Percentiles rank a stretch among this genome's conserved stretches.
phyloP scores from a whole-genome alignment of 2,797 vertebrate genomes.

The Anolis apletophallus region DNA sequence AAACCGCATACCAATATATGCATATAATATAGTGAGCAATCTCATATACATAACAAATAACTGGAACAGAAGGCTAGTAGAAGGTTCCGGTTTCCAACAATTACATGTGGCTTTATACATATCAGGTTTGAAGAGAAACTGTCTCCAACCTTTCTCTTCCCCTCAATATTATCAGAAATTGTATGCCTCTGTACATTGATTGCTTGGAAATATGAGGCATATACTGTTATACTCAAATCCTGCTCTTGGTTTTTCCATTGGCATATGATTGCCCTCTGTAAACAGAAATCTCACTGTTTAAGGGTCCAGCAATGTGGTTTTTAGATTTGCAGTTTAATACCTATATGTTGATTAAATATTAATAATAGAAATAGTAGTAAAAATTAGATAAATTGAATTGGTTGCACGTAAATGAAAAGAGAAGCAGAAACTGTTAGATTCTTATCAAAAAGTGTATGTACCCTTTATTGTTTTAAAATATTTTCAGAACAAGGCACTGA shows the following conservation, averaged over 20 bases:
- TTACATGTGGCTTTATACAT: no score
- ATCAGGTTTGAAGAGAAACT: not conserved
- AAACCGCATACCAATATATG: no score
- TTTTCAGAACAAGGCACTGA: constrained; percentile 90
- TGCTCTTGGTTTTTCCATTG: not conserved
- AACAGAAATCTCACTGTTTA: not conserved
- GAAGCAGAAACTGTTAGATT: constrained; percentile 1
- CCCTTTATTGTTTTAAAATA: constrained; percentile 28
- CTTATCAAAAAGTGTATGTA: constrained; percentile 28
- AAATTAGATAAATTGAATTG: not conserved
- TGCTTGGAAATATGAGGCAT: not conserved
- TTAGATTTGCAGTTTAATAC: not conserved
- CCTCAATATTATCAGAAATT: not conserved
- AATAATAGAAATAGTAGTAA: not conserved
- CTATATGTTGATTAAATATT: not conserved
- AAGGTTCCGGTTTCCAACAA: no score
- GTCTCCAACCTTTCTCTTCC: not conserved
- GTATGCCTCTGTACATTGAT: not conserved
- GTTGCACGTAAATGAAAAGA: not conserved
- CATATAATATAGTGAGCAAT: no score
- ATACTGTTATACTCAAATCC: not conserved
- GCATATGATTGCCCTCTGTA: not conserved
- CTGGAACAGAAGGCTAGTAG: no score
- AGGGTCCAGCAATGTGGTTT: not conserved
- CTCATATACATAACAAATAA: no score